Evolutionary conservation across 2,113 vertebrate species (phyloP), one percentile per base, ranked within the genome.

Genomic region (Rostratula benghalensis): DNA sequence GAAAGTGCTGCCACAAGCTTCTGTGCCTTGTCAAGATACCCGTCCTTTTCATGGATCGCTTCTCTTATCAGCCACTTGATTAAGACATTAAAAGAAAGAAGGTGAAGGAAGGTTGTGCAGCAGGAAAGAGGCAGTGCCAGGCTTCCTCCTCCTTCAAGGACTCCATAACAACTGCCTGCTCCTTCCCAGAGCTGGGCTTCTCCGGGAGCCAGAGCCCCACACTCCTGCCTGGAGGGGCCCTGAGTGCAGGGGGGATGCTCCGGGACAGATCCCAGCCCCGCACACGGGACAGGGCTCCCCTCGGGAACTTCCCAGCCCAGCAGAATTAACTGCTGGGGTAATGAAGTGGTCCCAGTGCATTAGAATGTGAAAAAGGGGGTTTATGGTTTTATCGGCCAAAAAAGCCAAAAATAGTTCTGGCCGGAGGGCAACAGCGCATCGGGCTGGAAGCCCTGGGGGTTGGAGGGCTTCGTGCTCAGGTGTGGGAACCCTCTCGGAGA

Each of bases 51-150:
- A 97, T 92, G 97, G 96, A 95, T 97, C 98, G 75, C 97, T 97
- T 97, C 97, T 97, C 97, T 98, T 95, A 97, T 97, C 97, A 97
- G 97, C 97, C 93, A 84, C 97, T 97, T 97, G 97, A 98, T 98
- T 97, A 98, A 98, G 98, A 98, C 97, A 97, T 98, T 96, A 97
- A 97, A 96, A 97, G 97, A 53, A 88, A 87, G 97, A 96, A 98
- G 98, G 97, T 97, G 97, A 97, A 95, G 94, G 97, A 98, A 97
- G 97, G 97, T 96, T 97, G 96, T 93, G 92, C 59, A 17, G 87
- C 64, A 85, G 92, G 60, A 43, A 92, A 89, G 87, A 89, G 94
- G 90, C 91, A 56, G 76, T 76, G 20, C 56, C 35, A 59, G 78
- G 82, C 95, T 86, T 70, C 80, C 71, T 93, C 79, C 68, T 18